Evolutionary conservation across 2,797 vertebrate genomes (phyloP).

Genomic region (Mormyrus proboscirostris): DNA sequence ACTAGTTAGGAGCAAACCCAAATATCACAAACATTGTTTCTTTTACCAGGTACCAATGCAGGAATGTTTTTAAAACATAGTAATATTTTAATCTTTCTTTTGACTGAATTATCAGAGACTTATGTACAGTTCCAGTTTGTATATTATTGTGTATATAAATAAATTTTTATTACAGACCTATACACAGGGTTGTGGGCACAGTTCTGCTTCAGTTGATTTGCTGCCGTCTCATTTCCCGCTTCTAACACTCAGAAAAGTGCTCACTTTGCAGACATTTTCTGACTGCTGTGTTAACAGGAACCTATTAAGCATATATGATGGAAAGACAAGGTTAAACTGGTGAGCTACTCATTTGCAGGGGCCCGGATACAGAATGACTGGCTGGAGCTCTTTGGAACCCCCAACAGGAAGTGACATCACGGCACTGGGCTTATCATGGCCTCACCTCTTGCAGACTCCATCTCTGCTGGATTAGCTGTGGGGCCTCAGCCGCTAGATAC

Average conservation of each 20-base stretch:
- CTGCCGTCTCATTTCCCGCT: neutral
- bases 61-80: constrained; percentile 34
- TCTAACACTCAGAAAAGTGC: neutral
- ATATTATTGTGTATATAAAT: constrained; percentile 61
- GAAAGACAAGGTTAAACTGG: neutral
- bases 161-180: constrained; percentile 43
- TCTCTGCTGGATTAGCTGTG: neutral
- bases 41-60: constrained; percentile 31
- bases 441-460: neutral
- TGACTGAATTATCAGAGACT: constrained; percentile 57
- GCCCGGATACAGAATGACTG: neutral
- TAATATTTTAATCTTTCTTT: constrained; percentile 48
- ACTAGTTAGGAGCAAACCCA: constrained; percentile 25
- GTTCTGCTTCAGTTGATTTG: neutral
- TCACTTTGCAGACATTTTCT: neutral
- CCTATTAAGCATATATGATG: neutral
- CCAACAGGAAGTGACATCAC: neutral
- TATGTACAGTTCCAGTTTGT: constrained; percentile 66
- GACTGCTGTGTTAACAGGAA: neutral
- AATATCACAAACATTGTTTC: constrained; percentile 27
- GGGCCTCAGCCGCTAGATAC: neutral
- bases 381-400: neutral
- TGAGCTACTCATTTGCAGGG: neutral
- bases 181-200: neutral
- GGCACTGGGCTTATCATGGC: neutral